phyloP scores from a whole-genome alignment of 2,888 invertebrate genomes.

The Campaea margaritaria region DNA sequence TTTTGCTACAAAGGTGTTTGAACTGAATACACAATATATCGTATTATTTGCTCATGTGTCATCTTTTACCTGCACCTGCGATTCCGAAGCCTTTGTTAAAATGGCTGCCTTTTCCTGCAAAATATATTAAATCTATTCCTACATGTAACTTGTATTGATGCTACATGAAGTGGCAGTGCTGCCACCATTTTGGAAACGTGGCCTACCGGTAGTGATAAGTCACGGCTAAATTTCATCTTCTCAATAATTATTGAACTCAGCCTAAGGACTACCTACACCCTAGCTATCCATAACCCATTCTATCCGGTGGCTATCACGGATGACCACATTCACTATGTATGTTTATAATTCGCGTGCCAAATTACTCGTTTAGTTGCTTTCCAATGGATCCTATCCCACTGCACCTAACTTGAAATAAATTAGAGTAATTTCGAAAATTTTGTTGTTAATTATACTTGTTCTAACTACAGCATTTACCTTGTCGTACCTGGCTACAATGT shows the following conservation, averaged over 20 bases:
- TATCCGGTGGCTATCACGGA: too few relatives aligned
- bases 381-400: constrained; percentile 9
- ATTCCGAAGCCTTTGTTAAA: constrained; percentile 23
- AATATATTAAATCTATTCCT: neutral
- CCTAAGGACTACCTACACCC: too few relatives aligned
- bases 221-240: too few relatives aligned
- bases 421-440: too few relatives aligned
- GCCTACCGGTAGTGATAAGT: too few relatives aligned
- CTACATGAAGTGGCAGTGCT: too few relatives aligned
- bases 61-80: constrained; percentile 34
- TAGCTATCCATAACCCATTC: too few relatives aligned
- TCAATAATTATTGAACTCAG: too few relatives aligned
- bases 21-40: constrained; percentile 26
- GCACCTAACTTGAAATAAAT: constrained; percentile 7
- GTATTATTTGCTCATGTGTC: constrained; percentile 37
- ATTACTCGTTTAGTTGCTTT: constrained; percentile 15
- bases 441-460: too few relatives aligned
- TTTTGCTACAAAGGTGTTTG: constrained; percentile 40
- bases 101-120: neutral
- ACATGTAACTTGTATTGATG: too few relatives aligned
- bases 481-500: constrained; percentile 5
- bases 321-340: neutral
- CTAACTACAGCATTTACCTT: constrained; percentile 1
- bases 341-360: constrained; percentile 12
- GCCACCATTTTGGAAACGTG: too few relatives aligned